phyloP scores from a whole-genome alignment of 2,113 vertebrate species.

The Oryzias woworae region DNA sequence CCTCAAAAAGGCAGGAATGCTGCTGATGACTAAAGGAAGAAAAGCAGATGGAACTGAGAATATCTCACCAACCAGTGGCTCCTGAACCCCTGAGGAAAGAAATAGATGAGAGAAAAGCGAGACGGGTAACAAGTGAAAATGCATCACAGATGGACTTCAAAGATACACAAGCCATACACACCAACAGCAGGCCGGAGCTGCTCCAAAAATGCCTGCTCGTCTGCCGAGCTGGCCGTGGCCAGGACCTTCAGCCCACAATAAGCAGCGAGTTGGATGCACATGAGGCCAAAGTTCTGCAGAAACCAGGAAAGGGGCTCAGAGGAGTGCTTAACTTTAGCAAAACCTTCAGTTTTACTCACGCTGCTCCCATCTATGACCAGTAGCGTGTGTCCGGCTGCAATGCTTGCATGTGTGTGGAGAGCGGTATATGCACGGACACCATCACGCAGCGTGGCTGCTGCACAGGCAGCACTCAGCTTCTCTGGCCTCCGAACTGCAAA shows the following conservation, averaged over 20 bases:
- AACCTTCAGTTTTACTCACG: slow-evolving; percentile 77
- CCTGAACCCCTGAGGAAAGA: slow-evolving; percentile 67
- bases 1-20: background rate
- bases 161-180: slow-evolving; percentile 16
- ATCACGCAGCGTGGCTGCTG: slow-evolving; percentile 84
- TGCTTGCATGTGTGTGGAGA: slow-evolving; percentile 86
- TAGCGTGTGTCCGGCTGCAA: slow-evolving; percentile 83
- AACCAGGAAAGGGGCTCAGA: background rate
- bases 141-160: background rate
- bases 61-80: slow-evolving; percentile 76
- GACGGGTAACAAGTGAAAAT: background rate
- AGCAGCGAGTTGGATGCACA: slow-evolving; percentile 90
- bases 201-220: slow-evolving; percentile 87
- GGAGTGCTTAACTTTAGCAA: background rate
- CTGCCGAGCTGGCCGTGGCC: slow-evolving; percentile 80
- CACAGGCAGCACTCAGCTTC: slow-evolving; percentile 85
- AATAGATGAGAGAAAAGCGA: background rate
- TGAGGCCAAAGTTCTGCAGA: slow-evolving; percentile 81
- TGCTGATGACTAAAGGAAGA: background rate
- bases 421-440: slow-evolving; percentile 88
- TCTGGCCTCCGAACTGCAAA: slow-evolving; percentile 86
- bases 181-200: slow-evolving; percentile 84
- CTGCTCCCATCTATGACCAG: slow-evolving; percentile 91
- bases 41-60: slow-evolving; percentile 11
- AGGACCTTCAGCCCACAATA: slow-evolving; percentile 91